Evolutionary conservation across 2,113 vertebrate species (phyloP), one percentile per base, ranked within the genome.

Genomic region (Acanthisitta chloris): DNA sequence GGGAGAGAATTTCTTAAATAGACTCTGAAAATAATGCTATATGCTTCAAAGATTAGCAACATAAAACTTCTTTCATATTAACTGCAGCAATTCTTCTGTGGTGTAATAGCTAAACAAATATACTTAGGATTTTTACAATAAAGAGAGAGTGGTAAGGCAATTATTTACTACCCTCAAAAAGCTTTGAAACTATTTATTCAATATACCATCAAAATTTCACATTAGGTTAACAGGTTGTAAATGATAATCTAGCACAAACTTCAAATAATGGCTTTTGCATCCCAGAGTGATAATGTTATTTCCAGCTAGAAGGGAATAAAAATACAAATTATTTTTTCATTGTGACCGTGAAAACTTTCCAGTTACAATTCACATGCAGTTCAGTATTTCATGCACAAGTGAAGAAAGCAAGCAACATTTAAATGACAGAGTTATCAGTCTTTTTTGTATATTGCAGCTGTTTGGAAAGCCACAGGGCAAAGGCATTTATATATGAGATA

Each of bases 401-500:
- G 88, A 96, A 96, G 84, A 70, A 86, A 95, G 94, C 64, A 74
- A 81, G 91, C n/a, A 96, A 94, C 94, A 94, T 96, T 96, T 95
- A 94, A 95, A 97, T 54, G 90, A 97, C 97, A 97, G 95, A 97
- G 94, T 97, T 98, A 98, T 98, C 98, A 96, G 94, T 97, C 97
- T 97, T 96, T 96, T 86, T 93, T 94, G 84, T 97, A 96, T 97
- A 97, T 96, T 97, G 96, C 97, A 98, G 98, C 97, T 97, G 95
- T 94, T 97, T 94, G 81, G 95, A 92, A 96, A 98, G 98, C 98
- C 97, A 97, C 65, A 97, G 97, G 97, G 97, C 96, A 98, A 96
- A 98, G 92, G 85, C 97, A 97, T 98, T 98, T 98, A 96, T 98
- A 97, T 92, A 94, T 86, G 96, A 98, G 98, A 98, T 98, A 98